Base-by-base conservation (phyloP, 1,140 invertebrate genomes). In the Danaus melanippus region DNA sequence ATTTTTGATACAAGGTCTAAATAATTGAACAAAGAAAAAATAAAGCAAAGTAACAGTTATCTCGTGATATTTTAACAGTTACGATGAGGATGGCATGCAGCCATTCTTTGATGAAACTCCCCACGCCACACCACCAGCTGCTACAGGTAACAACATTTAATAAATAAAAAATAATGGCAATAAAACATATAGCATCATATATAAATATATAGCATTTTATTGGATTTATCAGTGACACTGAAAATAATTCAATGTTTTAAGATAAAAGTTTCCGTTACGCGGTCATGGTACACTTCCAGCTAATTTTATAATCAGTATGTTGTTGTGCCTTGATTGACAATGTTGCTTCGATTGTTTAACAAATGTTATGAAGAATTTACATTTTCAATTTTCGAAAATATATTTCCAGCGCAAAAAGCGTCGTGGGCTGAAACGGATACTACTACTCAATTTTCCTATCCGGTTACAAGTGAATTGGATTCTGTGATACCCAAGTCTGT, bases 61-160 rank as follows among this genome's bases (percentile, higher is more conserved):
- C 17, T 21, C 46, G 42, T 43, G 8, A 53, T 10, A 49, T 62
- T 46, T 58, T 68, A 67, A 10, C 60, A 84, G 78, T 68, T 84
- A 80, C 54, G 83, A 86, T 51, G 81, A 84, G 50, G 83, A 86
- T 70, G 83, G 79, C 15, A 84, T 84, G 79, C 84, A 86, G 61
- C 84, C 84, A 15, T 86, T 86, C 64, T 86, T 86, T 58, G 74
- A 84, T 50, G 84, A 86, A 59, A 86, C 84, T n/a, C 84, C 84
- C 17, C 84, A 86, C 46, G 84, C 84, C 7, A 86, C 84, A 42
- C 84, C 84, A 42, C 81, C 84, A 62, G 84, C 83, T 40, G 76
- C 76, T 17, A 67, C 64, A 74, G 78, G 81, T 84, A 76, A 67
- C 46, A 57, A 43, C 44, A 58, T 50, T 48, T 45, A 55, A 51